These are phyloP conservation scores for Papilio machaon DNA, from an alignment of 1,140 invertebrate species.

Conservation along the genomic window DNA sequence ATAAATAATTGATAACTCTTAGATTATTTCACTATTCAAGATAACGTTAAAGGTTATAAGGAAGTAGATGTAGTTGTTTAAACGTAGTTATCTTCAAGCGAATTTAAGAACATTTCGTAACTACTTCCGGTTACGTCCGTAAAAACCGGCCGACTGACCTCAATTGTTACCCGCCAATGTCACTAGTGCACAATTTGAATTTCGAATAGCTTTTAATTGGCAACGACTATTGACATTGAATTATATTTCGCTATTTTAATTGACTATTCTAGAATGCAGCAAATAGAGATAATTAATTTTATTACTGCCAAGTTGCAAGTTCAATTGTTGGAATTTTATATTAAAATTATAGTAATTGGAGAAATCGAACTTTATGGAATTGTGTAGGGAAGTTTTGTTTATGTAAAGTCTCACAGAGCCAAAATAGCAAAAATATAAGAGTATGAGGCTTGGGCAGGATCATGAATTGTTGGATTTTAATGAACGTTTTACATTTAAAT, in stretches of 20 bases:
- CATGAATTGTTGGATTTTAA: neutral
- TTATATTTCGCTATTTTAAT: constrained; percentile 14
- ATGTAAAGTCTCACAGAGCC: neutral
- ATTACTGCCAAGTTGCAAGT: too few species aligned
- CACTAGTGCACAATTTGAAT: constrained; percentile 46
- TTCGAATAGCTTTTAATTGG: constrained; percentile 34
- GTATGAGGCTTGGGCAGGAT: neutral
- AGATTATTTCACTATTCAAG: constrained; percentile 12
- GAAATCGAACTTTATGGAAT: neutral
- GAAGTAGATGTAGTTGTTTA: constrained; percentile 15
- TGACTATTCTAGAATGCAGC: neutral
- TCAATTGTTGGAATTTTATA: neutral
- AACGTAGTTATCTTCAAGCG: neutral
- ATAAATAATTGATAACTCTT: constrained; percentile 7
- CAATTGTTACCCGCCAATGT: constrained; percentile 53
- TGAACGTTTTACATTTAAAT: neutral
- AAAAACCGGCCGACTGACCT: constrained; percentile 47
- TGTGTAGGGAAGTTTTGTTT: neutral
- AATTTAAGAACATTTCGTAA: constrained; percentile 17
- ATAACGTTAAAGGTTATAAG: constrained; percentile 13
- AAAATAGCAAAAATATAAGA: neutral
- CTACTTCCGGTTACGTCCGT: constrained; percentile 51
- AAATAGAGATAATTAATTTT: neutral
- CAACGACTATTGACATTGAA: constrained; percentile 19
- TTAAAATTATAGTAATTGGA: neutral